Conservation (phyloP, 1,140 invertebrate species). For the Micrasema longulum region DNA sequence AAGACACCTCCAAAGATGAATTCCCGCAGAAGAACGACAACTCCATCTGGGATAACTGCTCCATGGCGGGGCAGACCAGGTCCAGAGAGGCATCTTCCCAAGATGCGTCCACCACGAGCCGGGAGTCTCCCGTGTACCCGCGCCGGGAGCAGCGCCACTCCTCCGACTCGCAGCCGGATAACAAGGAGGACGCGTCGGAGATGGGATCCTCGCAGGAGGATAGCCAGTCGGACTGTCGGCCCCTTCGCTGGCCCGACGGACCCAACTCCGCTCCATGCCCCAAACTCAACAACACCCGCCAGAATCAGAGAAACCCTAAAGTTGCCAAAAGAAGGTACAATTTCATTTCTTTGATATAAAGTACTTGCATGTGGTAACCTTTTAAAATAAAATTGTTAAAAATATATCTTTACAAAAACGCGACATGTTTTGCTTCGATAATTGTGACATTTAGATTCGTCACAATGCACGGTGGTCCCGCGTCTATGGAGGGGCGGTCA, state of each 20-base stretch:
- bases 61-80: not conserved
- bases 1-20: conserved; percentile 8
- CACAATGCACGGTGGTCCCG: too few species aligned
- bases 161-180: conserved; percentile 15
- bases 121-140: not conserved
- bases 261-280: not conserved
- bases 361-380: too few species aligned
- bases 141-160: not conserved
- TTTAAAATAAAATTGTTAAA: too few species aligned
- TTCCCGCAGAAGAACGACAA: not conserved
- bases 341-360: too few species aligned
- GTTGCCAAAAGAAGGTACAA: conserved; percentile 10
- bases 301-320: conserved; percentile 9
- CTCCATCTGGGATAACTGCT: conserved; percentile 25
- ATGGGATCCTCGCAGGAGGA: conserved; percentile 27
- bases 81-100: conserved; percentile 3
- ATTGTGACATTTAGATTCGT: too few species aligned
- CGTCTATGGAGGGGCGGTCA: too few species aligned
- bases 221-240: conserved; percentile 16
- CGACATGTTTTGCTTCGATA: too few species aligned
- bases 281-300: not conserved
- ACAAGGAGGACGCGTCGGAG: conserved; percentile 18
- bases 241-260: not conserved
- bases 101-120: too few species aligned
- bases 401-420: too few species aligned